A percentile compares a stretch with the other conserved stretches of the same genome.
Conservation (phyloP, 2,113 vertebrate genomes). For the Oreochromis niloticus region DNA sequence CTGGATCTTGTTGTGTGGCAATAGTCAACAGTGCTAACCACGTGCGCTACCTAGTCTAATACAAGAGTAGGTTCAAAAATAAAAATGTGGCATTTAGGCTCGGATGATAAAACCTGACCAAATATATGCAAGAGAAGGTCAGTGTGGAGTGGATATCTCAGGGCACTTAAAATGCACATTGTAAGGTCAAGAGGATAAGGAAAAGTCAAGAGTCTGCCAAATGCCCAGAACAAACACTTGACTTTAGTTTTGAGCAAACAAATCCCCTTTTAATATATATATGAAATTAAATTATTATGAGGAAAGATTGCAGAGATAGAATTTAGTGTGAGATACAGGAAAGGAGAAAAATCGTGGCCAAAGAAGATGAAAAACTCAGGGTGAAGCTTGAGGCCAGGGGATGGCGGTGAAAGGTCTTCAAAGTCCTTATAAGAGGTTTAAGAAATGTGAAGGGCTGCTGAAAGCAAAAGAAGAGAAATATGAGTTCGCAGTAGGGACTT, state of each 20-base stretch:
- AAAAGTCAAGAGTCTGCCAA: not conserved
- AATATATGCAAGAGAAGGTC: not conserved
- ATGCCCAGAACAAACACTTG: not conserved
- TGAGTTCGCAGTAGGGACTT: not conserved
- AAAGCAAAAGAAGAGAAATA: not conserved
- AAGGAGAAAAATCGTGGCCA: not conserved
- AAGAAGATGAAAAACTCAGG: not conserved
- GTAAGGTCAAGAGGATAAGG: not conserved
- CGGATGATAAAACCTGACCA: not conserved
- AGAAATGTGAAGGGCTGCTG: not conserved
- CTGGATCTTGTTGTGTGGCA: not conserved
- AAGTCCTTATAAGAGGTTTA: not conserved
- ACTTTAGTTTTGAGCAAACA: not conserved
- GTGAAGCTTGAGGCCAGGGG: not conserved
- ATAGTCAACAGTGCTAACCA: not conserved
- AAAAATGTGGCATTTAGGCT: not conserved
- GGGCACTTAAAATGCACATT: not conserved
- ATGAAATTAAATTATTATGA: not conserved
- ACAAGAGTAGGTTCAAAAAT: not conserved
- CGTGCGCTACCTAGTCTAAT: not conserved
- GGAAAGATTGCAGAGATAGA: not conserved
- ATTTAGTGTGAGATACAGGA: not conserved
- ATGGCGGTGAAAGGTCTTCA: not conserved
- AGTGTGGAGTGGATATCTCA: not conserved
- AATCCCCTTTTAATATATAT: not conserved